A percentile compares a stretch with the other conserved stretches of the same genome.
Evolutionary conservation across 2,797 vertebrate genomes (phyloP).

Genomic region (Propithecus deckenii): DNA sequence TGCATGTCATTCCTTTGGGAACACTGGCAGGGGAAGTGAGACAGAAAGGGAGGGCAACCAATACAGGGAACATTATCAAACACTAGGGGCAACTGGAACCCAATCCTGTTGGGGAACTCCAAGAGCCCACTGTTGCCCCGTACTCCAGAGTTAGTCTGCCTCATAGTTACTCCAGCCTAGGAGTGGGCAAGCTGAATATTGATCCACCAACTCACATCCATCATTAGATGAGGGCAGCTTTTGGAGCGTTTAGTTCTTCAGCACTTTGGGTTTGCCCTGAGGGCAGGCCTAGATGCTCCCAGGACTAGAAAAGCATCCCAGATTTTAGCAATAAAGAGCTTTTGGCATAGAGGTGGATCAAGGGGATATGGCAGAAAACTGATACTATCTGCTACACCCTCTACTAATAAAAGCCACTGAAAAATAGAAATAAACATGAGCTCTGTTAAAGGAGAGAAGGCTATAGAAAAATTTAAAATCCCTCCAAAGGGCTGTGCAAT

Average conservation of each 20-base stretch:
- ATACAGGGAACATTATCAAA: background rate
- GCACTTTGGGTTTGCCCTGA: background rate
- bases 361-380: slow-evolving; percentile 35
- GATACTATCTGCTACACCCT: slow-evolving; percentile 41
- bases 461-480: slow-evolving; percentile 59
- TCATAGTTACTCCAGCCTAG: background rate
- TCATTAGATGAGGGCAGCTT: background rate
- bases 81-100: background rate
- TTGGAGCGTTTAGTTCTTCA: background rate
- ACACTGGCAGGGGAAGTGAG: background rate
- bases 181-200: background rate
- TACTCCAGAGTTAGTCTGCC: background rate
- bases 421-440: slow-evolving; percentile 59
- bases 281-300: background rate
- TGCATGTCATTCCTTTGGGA: slow-evolving; percentile 9
- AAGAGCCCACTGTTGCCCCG: background rate
- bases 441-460: slow-evolving; percentile 41
- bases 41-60: background rate
- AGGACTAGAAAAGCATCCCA: background rate
- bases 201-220: background rate
- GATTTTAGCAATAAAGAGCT: slow-evolving; percentile 53
- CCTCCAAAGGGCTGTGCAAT: slow-evolving; percentile 56
- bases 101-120: background rate
- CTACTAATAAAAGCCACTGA: slow-evolving; percentile 42
- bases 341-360: background rate